Evolutionary conservation across 2,888 invertebrate genomes (phyloP).

Genomic region (Eupithecia subfuscata): DNA sequence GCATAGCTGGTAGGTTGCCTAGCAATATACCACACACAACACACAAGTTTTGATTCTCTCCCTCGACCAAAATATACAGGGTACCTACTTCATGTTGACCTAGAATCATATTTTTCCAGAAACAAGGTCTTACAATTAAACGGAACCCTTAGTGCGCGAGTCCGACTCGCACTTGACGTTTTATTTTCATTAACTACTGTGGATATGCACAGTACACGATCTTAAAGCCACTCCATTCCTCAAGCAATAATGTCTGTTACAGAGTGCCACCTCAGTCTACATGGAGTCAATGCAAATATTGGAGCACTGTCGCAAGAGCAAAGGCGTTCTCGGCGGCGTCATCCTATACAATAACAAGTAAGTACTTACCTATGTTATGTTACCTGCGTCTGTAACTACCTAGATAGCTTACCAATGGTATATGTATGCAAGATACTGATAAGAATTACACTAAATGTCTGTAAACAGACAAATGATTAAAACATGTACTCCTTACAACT

Average conservation of each 20-base stretch:
- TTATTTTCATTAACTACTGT: no score
- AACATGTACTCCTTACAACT: neutral
- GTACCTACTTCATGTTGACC: no score
- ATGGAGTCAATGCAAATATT: constrained; percentile 94
- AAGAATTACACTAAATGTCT: neutral
- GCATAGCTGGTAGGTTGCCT: no score
- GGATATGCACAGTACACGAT: neutral
- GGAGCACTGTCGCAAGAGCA: constrained; percentile 91
- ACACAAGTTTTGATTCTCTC: no score
- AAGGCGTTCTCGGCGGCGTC: constrained; percentile 92
- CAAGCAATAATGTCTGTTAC: constrained; percentile 51
- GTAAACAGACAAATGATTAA: neutral
- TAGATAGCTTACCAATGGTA: no score
- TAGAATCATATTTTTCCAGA: no score
- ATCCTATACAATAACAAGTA: constrained; percentile 96
- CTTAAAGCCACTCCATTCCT: neutral
- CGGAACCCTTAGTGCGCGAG: no score
- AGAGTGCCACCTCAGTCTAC: constrained; percentile 94
- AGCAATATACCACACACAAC: no score
- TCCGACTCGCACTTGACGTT: no score
- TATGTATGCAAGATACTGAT: no score
- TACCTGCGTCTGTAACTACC: neutral
- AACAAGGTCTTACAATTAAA: no score
- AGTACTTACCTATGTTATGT: neutral
- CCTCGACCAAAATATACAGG: no score